Evolutionary conservation across 2,888 invertebrate species (phyloP).

Genomic region (Odontocerum albicorne): DNA sequence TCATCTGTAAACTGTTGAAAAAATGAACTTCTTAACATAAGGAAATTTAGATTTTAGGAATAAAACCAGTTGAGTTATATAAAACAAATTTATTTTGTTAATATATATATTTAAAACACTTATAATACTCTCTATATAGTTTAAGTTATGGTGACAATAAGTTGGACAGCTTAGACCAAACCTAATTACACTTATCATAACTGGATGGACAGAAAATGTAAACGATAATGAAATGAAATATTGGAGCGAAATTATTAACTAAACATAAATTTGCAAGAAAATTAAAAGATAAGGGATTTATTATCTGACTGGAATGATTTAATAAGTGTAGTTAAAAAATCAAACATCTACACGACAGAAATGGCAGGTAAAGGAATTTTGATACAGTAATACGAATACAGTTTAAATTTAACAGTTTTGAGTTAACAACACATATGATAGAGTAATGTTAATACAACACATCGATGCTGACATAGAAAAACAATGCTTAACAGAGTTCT

Average conservation of each 20-base stretch:
- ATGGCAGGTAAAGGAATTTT: background rate
- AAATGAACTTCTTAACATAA: too few relatives aligned
- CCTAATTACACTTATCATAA: conserved; percentile 34
- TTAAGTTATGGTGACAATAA: conserved; percentile 36
- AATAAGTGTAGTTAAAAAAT: background rate
- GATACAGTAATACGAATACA: conserved; percentile 12
- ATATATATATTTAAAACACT: conserved; percentile 46
- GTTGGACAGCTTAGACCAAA: conserved; percentile 37
- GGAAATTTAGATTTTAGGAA: background rate
- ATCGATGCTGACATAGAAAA: conserved; percentile 35
- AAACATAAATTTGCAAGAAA: too few relatives aligned
- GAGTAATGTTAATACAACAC: conserved; percentile 34
- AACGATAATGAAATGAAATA: background rate
- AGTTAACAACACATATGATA: conserved; percentile 33
- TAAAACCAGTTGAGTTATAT: conserved; percentile 19
- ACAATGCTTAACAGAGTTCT: conserved; percentile 26
- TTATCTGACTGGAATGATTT: background rate
- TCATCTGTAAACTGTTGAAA: too few relatives aligned
- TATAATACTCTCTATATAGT: conserved; percentile 49
- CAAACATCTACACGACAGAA: conserved; percentile 2
- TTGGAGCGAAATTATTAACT: too few relatives aligned
- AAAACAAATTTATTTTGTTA: conserved; percentile 37
- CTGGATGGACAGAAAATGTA: conserved; percentile 37
- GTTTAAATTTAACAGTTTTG: conserved; percentile 24
- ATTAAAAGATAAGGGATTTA: too few relatives aligned